These are phyloP conservation scores for Seriola quinqueradiata DNA, from an alignment of 2,113 vertebrate species.

Conservation along the genomic window DNA sequence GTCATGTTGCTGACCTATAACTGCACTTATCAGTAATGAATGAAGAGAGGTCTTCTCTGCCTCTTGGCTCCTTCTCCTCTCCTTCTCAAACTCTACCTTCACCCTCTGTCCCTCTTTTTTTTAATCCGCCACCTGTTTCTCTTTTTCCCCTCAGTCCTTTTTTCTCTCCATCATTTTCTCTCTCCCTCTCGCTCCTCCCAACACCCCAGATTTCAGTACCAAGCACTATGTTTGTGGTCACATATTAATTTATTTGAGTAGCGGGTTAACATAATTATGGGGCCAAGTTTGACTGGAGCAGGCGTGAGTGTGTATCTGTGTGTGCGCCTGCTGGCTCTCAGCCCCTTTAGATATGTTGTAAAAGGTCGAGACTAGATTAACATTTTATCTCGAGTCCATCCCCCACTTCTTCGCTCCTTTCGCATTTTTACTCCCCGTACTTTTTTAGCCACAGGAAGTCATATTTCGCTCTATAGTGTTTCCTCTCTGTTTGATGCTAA, in stretches of 20 bases:
- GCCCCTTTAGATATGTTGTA: constrained; percentile 53
- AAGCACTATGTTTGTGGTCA: constrained; percentile 39
- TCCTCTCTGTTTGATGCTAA: neutral
- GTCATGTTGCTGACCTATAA: constrained; percentile 59
- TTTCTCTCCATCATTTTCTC: constrained; percentile 4
- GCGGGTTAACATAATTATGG: constrained; percentile 52
- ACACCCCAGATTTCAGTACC: constrained; percentile 6
- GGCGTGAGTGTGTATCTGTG: neutral
- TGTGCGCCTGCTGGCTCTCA: constrained; percentile 24
- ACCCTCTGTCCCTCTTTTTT: constrained; percentile 18
- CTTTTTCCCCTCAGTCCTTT: constrained; percentile 14
- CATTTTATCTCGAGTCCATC: constrained; percentile 56
- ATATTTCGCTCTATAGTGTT: constrained; percentile 1
- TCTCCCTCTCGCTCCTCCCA: constrained; percentile 18
- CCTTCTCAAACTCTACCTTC: constrained; percentile 26
- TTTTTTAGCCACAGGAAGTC: constrained; percentile 4
- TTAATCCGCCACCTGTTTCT: constrained; percentile 30
- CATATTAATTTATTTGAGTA: constrained; percentile 58
- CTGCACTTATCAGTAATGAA: constrained; percentile 61
- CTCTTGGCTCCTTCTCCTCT: constrained; percentile 38
- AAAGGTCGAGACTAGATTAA: constrained; percentile 70
- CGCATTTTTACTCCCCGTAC: neutral
- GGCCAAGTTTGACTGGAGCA: constrained; percentile 29
- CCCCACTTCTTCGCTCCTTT: constrained; percentile 18
- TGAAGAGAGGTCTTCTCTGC: constrained; percentile 44